A percentile compares a stretch with the other conserved stretches of the same genome.
Conservation (phyloP, 2,888 invertebrate species). For the Ditula angustiorana region DNA sequence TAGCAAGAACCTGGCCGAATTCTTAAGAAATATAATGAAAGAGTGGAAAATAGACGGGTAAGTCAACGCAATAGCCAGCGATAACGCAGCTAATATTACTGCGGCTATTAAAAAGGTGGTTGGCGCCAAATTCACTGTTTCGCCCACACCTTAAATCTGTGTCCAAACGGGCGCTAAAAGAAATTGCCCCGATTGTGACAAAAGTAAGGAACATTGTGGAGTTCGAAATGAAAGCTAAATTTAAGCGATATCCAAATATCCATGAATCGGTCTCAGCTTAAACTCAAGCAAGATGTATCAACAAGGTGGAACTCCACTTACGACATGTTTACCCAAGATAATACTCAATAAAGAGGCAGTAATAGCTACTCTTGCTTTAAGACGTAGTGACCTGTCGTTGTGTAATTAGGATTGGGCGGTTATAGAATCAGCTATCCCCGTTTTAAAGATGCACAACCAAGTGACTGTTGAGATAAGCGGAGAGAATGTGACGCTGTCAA, state of each 20-base stretch:
- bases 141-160: conserved; percentile 44
- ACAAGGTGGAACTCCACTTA: conserved; percentile 31
- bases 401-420: conserved; percentile 17
- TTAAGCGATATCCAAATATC: conserved; percentile 15
- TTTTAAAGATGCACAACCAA: conserved; percentile 18
- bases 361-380: conserved; percentile 16
- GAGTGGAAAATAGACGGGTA: conserved; percentile 38
- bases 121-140: conserved; percentile 50
- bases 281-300: conserved; percentile 24
- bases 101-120: conserved; percentile 42
- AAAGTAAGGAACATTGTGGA: no score
- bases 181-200: no score
- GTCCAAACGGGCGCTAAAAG: not conserved
- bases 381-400: not conserved
- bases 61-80: conserved; percentile 41
- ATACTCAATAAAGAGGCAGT: conserved; percentile 17
- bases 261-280: conserved; percentile 16
- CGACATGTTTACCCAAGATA: conserved; percentile 20
- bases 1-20: conserved; percentile 9
- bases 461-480: conserved; percentile 14
- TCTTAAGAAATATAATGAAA: conserved; percentile 8
- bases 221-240: not conserved
- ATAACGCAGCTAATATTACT: conserved; percentile 49
- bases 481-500: not conserved
- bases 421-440: conserved; percentile 7